Conservation (phyloP, 1,140 invertebrate species). For the Archivesica marissinica region DNA sequence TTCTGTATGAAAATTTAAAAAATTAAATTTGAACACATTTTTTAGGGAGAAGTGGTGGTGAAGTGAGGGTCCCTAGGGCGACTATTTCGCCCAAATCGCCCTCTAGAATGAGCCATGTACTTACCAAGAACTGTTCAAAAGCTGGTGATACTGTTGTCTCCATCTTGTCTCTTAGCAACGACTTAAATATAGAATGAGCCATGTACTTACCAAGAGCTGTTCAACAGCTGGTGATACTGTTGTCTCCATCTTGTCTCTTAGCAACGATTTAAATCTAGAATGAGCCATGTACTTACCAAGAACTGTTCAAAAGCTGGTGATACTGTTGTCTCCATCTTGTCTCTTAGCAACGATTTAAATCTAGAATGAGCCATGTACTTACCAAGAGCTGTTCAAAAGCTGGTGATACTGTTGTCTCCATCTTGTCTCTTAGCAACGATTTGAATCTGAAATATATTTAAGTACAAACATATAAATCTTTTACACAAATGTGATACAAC, state of each 20-base stretch:
- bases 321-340: conserved; percentile 73
- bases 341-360: conserved; percentile 71
- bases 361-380: conserved; percentile 71
- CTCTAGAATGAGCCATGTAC: too few species aligned
- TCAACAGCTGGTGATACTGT: conserved; percentile 76
- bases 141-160: conserved; percentile 73
- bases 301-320: conserved; percentile 76
- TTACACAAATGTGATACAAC: too few species aligned
- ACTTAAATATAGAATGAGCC: too few species aligned
- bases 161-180: conserved; percentile 71
- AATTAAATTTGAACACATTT: too few species aligned
- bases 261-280: conserved; percentile 71
- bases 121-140: conserved; percentile 77
- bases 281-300: conserved; percentile 74
- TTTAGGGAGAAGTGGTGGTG: too few species aligned
- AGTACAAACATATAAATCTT: too few species aligned
- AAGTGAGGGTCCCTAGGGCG: too few species aligned
- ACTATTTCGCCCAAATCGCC: too few species aligned
- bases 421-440: conserved; percentile 70
- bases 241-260: conserved; percentile 74
- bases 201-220: conserved; percentile 74
- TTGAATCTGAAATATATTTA: conserved; percentile 74
- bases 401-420: conserved; percentile 73
- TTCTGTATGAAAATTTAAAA: too few species aligned
- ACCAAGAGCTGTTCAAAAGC: conserved; percentile 78